Percentiles rank a stretch among this genome's conserved stretches.
Conservation (phyloP, 2,113 vertebrate genomes). For the Gulo gulo region DNA sequence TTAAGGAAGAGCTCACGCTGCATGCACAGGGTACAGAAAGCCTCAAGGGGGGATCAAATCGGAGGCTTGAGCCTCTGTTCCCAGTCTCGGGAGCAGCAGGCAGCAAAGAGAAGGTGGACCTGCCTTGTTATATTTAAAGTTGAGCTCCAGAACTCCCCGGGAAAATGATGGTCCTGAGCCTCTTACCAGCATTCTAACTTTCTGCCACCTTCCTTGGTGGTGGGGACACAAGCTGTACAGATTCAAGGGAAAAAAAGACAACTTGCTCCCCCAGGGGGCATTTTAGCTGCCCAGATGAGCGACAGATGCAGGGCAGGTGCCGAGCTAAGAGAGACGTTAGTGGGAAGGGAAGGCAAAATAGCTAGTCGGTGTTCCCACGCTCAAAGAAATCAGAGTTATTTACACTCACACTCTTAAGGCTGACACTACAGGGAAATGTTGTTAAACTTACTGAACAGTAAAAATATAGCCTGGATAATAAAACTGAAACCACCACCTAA, state of each 20-base stretch:
- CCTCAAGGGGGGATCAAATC: not conserved
- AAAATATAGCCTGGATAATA: not conserved
- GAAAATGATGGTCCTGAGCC: not conserved
- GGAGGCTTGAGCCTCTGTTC: not conserved
- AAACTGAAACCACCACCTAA: not conserved
- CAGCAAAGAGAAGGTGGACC: not conserved
- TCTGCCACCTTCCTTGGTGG: not conserved
- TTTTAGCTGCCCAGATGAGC: constrained; percentile 7
- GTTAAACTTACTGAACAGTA: not conserved
- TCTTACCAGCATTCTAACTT: not conserved
- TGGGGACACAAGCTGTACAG: not conserved
- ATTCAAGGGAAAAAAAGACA: not conserved
- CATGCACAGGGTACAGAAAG: not conserved
- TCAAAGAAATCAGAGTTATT: constrained; percentile 10
- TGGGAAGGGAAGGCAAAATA: not conserved
- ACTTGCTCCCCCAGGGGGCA: not conserved
- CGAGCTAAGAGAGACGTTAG: not conserved
- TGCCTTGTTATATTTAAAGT: not conserved
- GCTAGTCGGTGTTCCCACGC: not conserved
- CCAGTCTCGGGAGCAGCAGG: not conserved
- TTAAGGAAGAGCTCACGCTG: not conserved
- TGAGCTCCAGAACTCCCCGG: constrained; percentile 12
- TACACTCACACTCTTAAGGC: not conserved
- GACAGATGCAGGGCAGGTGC: not conserved
- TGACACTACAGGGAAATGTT: not conserved